These are phyloP conservation scores for Axis porcinus DNA, from an alignment of 2,113 vertebrate genomes.

Conservation along the genomic window DNA sequence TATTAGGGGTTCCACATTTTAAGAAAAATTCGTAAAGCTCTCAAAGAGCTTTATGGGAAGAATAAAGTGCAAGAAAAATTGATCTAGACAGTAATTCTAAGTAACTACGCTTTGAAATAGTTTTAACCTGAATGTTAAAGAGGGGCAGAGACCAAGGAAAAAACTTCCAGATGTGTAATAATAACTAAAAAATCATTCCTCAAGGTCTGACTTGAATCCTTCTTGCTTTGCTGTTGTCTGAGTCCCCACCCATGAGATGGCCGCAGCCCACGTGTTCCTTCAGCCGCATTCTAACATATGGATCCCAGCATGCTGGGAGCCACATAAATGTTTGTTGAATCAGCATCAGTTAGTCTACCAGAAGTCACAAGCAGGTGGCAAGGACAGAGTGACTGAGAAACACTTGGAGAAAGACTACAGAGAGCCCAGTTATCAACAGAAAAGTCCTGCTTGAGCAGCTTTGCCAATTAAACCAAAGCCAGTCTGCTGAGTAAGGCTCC, in stretches of 20 bases:
- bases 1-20: neutral
- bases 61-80: neutral
- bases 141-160: neutral
- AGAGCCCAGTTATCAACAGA: neutral
- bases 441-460: neutral
- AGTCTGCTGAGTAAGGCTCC: neutral
- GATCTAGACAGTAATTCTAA: neutral
- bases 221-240: neutral
- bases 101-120: neutral
- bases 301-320: neutral
- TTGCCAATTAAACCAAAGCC: neutral
- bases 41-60: neutral
- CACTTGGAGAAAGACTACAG: neutral
- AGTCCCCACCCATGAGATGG: accelerated
- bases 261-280: accelerated
- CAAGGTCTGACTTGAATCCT: neutral
- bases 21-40: neutral
- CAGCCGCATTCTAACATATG: neutral
- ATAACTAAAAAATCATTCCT: neutral
- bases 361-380: neutral
- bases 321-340: neutral
- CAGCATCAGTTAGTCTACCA: neutral
- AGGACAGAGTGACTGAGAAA: neutral
- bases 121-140: neutral
- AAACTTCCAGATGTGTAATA: neutral